Conservation (phyloP, 2,888 invertebrate species). For the Plebejus anna region DNA sequence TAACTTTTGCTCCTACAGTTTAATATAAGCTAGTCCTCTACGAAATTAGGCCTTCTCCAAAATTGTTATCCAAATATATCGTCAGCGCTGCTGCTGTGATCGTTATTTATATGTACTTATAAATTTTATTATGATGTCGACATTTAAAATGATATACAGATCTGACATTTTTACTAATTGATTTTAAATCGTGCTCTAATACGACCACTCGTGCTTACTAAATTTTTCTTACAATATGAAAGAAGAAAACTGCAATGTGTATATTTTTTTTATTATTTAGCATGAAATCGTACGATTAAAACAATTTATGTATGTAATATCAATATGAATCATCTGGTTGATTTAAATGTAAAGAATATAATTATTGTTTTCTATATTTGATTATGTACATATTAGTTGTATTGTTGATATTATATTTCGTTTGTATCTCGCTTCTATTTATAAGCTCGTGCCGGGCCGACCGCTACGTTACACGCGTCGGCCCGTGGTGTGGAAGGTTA, state of each 20-base stretch:
- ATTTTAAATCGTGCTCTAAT: conserved; percentile 20
- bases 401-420: conserved; percentile 48
- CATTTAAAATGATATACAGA: conserved; percentile 29
- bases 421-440: conserved; percentile 45
- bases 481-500: conserved; percentile 35
- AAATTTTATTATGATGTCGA: conserved; percentile 25
- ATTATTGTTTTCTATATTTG: conserved; percentile 32
- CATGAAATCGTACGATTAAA: neutral
- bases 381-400: conserved; percentile 50
- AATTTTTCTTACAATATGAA: neutral
- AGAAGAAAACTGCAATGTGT: neutral
- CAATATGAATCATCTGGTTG: conserved; percentile 12
- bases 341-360: conserved; percentile 27
- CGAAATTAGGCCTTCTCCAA: conserved; percentile 55
- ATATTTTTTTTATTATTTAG: neutral
- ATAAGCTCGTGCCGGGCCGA: conserved; percentile 39
- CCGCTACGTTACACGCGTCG: conserved; percentile 36
- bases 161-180: conserved; percentile 24
- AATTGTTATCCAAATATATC: conserved; percentile 49
- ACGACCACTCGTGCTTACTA: conserved; percentile 16
- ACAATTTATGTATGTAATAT: conserved; percentile 15
- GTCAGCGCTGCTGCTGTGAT: conserved; percentile 54
- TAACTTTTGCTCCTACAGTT: conserved; percentile 21
- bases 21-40: conserved; percentile 53
- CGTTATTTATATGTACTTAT: conserved; percentile 56